phyloP scores from a whole-genome alignment of 64 coral and sea anemone species.

The Catalaphyllia jardinei region DNA sequence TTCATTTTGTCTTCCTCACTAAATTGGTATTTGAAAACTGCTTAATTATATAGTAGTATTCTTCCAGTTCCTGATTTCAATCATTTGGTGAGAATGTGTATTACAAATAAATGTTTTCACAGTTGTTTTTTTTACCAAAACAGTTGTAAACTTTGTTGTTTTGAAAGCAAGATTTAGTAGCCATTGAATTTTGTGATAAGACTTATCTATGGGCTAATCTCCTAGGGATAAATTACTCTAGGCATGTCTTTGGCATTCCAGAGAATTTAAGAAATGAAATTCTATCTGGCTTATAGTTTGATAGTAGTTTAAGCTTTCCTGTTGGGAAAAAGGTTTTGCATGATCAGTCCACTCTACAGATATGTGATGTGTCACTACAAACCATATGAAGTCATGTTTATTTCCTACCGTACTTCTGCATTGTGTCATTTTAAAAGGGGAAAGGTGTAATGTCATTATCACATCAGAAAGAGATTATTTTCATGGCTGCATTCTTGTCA shows the following conservation, averaged over 20 bases:
- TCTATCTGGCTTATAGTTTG: neutral
- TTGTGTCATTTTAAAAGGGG: neutral
- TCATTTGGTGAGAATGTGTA: too few relatives aligned
- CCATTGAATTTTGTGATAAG: neutral
- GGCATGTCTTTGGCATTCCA: slow-evolving; percentile 29
- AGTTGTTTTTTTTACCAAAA: neutral
- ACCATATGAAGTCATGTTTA: neutral
- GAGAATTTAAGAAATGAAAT: slow-evolving; percentile 9
- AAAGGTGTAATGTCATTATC: neutral
- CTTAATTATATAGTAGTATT: neutral
- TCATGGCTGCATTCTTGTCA: neutral
- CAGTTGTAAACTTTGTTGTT: neutral
- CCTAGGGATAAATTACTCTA: neutral
- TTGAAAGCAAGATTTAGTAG: neutral
- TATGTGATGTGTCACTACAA: neutral
- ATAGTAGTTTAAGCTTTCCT: slow-evolving; percentile 42
- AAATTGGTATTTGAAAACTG: neutral
- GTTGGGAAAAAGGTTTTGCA: neutral
- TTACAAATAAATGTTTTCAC: neutral
- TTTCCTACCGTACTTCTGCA: neutral
- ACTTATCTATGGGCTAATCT: slow-evolving; percentile 20
- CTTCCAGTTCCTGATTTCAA: too few relatives aligned
- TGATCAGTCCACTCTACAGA: neutral
- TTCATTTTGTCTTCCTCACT: neutral
- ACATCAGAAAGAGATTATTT: neutral